Percentiles rank a stretch among this genome's conserved stretches.
Evolutionary conservation across 2,888 invertebrate genomes (phyloP).

Genomic region (Ophion ventricosus): DNA sequence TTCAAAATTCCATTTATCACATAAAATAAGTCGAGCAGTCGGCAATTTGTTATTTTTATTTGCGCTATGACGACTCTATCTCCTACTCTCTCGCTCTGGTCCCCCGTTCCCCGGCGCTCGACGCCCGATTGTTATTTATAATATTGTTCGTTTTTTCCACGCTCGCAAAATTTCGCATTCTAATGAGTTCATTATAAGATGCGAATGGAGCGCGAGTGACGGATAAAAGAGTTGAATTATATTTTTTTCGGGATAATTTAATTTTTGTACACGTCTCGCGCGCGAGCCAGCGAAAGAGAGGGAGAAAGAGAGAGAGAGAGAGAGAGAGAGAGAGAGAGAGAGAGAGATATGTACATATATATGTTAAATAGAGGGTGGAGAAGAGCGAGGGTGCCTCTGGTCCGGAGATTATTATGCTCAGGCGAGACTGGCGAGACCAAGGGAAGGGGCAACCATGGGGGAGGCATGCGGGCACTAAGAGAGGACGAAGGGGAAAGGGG

Average conservation of each 20-base stretch:
- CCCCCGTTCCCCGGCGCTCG: too few relatives aligned
- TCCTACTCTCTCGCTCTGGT: too few relatives aligned
- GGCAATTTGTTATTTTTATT: background rate
- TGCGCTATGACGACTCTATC: too few relatives aligned
- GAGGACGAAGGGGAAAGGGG: constrained; percentile 61
- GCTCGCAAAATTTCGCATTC: constrained; percentile 45
- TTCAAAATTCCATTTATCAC: too few relatives aligned
- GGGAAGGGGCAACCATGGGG: constrained; percentile 19
- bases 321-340: constrained; percentile 49
- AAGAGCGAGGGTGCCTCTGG: constrained; percentile 56
- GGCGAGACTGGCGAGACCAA: constrained; percentile 29
- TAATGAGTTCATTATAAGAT: constrained; percentile 59
- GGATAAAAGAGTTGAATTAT: constrained; percentile 62
- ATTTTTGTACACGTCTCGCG: constrained; percentile 60
- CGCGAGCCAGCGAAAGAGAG: constrained; percentile 11
- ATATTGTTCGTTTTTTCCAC: background rate
- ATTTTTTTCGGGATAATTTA: constrained; percentile 66
- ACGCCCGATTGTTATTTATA: too few relatives aligned
- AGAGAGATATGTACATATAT: constrained; percentile 40
- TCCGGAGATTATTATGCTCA: constrained; percentile 63
- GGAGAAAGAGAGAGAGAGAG: constrained; percentile 52
- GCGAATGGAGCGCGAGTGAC: constrained; percentile 52
- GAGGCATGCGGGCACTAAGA: constrained; percentile 54
- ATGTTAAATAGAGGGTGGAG: constrained; percentile 43
- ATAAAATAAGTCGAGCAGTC: background rate